Evolutionary conservation across 2,797 vertebrate genomes (phyloP).

Genomic region (Trachurus trachurus): DNA sequence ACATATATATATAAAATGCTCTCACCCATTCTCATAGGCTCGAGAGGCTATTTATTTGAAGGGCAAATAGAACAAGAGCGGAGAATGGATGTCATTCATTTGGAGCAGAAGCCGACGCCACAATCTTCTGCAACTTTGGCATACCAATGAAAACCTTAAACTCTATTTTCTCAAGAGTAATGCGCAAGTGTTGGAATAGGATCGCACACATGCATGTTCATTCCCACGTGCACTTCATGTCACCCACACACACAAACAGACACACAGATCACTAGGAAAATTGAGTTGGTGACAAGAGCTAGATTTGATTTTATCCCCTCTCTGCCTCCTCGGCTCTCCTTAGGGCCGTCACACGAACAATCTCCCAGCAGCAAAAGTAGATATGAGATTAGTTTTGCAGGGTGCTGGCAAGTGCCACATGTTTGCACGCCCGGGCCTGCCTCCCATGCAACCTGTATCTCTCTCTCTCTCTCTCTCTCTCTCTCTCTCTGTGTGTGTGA

Average conservation of each 20-base stretch:
- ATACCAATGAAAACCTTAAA: constrained; percentile 53
- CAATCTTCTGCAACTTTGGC: constrained; percentile 48
- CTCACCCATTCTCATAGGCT: constrained; percentile 42
- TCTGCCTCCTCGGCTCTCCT: constrained; percentile 54
- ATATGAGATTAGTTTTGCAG: constrained; percentile 75
- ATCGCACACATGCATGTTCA: constrained; percentile 14
- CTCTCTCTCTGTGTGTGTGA: constrained; percentile 34
- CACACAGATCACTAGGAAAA: constrained; percentile 61
- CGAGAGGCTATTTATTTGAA: constrained; percentile 72
- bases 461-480: constrained; percentile 22
- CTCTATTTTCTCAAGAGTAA: constrained; percentile 31
- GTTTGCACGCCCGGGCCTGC: constrained; percentile 41
- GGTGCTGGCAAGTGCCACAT: constrained; percentile 54
- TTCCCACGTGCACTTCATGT: constrained; percentile 31
- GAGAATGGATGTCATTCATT: constrained; percentile 57
- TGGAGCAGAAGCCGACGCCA: constrained; percentile 42
- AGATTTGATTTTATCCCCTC: constrained; percentile 74
- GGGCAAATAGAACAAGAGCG: constrained; percentile 53
- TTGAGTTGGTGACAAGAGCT: constrained; percentile 71
- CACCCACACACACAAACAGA: neutral
- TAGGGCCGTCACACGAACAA: constrained; percentile 64
- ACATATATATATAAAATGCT: constrained; percentile 4
- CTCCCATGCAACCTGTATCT: constrained; percentile 43
- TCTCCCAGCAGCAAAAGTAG: constrained; percentile 68
- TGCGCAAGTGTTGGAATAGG: constrained; percentile 5